Base-by-base conservation (phyloP, 2,888 invertebrate genomes). In the Nesidiocoris tenuis region DNA sequence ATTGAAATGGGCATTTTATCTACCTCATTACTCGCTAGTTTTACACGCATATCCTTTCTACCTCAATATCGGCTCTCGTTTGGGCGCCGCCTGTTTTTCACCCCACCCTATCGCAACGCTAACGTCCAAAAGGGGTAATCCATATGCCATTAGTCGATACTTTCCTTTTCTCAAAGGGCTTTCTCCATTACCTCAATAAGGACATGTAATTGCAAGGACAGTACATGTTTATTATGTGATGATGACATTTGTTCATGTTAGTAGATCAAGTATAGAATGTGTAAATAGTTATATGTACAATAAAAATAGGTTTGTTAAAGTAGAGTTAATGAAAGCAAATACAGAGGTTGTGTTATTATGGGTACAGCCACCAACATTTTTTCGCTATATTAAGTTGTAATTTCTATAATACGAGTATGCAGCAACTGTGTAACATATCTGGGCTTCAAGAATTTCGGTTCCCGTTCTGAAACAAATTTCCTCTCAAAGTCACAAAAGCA, bases 291-390 rank as follows among this genome's bases (percentile, higher is more conserved):
- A 75, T 74, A 65, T 55, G 23, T 75, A 72, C 72, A 56, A 39
- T 72, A 72, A 39, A 39, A 39, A 72, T 72, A 72, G 72, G 72
- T 72, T 75, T 75, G 75, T 75, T 75, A 75, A 61, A 19, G 59
- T 61, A 72, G 63, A 25, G 21, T 68, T 23, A 61, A 39, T 7
- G 39, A 74, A 71, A 74, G 65, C 65, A 75, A 65, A 59, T 65
- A 57, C 74, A 68, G 74, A 75, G 77, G 77, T 78, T 78, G 75
- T 78, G 77, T 78, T 78, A 78, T 78, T 78, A 78, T 72, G 70
- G 78, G 78, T 78, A 78, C 78, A 78, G 78, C 78, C 78, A 78
- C 78, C 76, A 39, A 72, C 25, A 70, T 70, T 12, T 39, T 39
- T 39, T 54, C 57, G 61, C 72, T 72, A n/a, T n/a, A n/a, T 39